Evolutionary conservation across 2,888 invertebrate genomes (phyloP), one percentile per base, ranked within the genome.

Genomic region (Melitaea athalia): DNA sequence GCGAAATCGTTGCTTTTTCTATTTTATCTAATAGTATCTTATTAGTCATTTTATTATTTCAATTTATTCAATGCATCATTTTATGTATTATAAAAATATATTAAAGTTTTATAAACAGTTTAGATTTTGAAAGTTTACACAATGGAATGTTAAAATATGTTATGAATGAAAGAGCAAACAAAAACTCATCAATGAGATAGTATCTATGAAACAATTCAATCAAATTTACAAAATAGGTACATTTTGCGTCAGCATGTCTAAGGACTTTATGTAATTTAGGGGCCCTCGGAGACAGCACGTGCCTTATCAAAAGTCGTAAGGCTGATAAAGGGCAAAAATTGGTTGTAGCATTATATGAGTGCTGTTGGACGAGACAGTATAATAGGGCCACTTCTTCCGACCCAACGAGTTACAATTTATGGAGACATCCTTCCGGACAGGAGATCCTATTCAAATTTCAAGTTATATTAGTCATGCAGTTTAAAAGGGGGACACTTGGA

Each of bases 261-360:
- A 77, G 73, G 76, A 64, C 47, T 77, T 81, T 70, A 67, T 74
- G 75, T 77, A 81, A 80, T 79, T 82, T 77, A 77, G 76, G 76
- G 70, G 68, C 64, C 49, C 63, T 42, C 77, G 76, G 81, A 86
- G 81, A 70, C 72, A 69, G 72, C 72, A 74, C 88, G 88, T 88
- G 88, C 81, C 81, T 84, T 86, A 87, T 87, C 86, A 75, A 50
- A 73, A 78, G 74, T 73, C 76, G 76, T 75, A 76, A 77, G 75
- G 79, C 77, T 83, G 81, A 86, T 87, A 85, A 79, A 71, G 74
- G 74, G 71, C 70, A 79, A 83, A 83, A 85, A 79, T 79, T 55
- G 78, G 75, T 75, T 75, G 73, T 77, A 75, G 68, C 60, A 49
- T 43, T 52, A 53, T 63, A 55, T 31, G 53, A 57, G 38, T 57